Evolutionary conservation across 2,888 invertebrate species (phyloP).

Genomic region (Eucera pruinosa): DNA sequence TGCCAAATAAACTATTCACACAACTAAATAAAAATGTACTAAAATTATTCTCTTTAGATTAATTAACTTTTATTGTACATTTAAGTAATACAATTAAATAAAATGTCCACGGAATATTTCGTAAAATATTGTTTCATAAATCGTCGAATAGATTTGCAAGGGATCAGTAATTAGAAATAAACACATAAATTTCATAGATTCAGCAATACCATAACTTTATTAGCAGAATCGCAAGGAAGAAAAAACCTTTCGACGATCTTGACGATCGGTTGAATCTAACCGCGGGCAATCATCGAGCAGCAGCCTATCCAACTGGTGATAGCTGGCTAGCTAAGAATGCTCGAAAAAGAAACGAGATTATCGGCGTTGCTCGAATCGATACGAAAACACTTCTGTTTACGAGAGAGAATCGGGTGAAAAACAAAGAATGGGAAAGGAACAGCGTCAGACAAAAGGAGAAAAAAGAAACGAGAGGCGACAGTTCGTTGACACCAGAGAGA

Average conservation of each 20-base stretch:
- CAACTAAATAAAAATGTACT: too few species aligned
- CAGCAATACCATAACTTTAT: too few species aligned
- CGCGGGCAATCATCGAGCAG: background rate
- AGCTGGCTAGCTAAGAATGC: background rate
- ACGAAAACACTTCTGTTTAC: constrained; percentile 7
- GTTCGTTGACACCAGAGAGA: constrained; percentile 32
- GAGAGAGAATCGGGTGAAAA: constrained; percentile 5
- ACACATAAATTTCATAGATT: too few species aligned
- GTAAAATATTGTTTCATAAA: too few species aligned
- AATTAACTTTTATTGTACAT: too few species aligned
- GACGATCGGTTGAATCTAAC: constrained; percentile 14
- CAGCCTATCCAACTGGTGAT: background rate
- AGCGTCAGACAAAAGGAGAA: background rate
- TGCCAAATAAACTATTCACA: too few species aligned
- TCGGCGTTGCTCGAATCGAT: constrained; percentile 20
- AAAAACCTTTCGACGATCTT: constrained; percentile 11
- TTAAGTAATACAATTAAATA: too few species aligned
- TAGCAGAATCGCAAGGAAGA: background rate
- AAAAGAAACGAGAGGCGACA: constrained; percentile 9
- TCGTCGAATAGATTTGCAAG: too few species aligned
- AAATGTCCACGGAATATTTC: too few species aligned
- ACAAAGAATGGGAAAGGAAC: background rate
- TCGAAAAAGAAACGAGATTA: background rate
- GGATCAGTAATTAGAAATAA: too few species aligned
- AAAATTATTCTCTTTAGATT: too few species aligned